Conservation (phyloP, 1,140 invertebrate genomes). For the Drosophila littoralis region DNA sequence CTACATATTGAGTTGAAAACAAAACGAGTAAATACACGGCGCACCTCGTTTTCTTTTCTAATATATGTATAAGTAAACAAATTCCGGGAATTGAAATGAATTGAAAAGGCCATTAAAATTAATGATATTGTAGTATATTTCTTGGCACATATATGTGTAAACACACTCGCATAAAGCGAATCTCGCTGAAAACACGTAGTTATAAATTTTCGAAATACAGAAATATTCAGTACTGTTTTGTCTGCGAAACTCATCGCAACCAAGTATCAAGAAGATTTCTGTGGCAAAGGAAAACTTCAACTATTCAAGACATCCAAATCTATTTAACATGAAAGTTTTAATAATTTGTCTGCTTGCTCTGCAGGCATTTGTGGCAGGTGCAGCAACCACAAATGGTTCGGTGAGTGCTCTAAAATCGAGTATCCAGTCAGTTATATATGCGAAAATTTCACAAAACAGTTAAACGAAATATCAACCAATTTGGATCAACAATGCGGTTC, state of each 20-base stretch:
- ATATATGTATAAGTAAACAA: not conserved
- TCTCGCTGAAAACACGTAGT: not conserved
- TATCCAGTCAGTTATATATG: not conserved
- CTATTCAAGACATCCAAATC: too few relatives aligned
- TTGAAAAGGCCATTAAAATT: conserved; percentile 14
- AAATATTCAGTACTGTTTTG: conserved; percentile 16
- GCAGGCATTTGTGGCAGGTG: not conserved
- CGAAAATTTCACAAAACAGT: not conserved
- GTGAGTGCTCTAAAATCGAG: conserved; percentile 1
- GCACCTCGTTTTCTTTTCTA: not conserved
- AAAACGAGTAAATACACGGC: too few relatives aligned
- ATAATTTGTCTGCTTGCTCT: conserved; percentile 19
- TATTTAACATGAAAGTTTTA: conserved; percentile 15
- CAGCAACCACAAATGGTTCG: not conserved
- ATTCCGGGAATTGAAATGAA: not conserved
- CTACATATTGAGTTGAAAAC: too few relatives aligned
- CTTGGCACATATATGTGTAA: not conserved
- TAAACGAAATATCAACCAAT: not conserved
- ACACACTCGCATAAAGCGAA: not conserved
- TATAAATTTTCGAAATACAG: conserved; percentile 8
- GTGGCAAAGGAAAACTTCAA: not conserved
- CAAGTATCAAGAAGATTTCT: not conserved
- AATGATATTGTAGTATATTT: conserved; percentile 14
- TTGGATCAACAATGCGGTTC: conserved; percentile 1
- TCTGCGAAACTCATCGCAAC: not conserved